A percentile compares a stretch with the other conserved stretches of the same genome.
phyloP scores from a whole-genome alignment of 1,140 invertebrate genomes.

The Drosophila paulistorum region DNA sequence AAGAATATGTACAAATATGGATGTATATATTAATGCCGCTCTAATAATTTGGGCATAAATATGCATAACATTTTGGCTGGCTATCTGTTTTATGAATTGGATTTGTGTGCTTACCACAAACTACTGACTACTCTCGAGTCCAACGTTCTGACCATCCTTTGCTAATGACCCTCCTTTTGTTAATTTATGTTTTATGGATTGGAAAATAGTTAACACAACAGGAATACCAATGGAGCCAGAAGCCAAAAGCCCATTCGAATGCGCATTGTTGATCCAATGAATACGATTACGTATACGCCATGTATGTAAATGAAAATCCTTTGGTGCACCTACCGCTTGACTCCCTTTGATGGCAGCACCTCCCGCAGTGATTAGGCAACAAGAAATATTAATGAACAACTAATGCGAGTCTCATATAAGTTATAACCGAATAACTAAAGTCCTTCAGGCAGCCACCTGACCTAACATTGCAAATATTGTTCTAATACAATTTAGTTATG shows the following conservation, averaged over 20 bases:
- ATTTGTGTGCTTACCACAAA: slow-evolving; percentile 8
- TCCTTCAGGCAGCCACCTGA: slow-evolving; percentile 14
- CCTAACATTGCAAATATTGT: slow-evolving; percentile 14
- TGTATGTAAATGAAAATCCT: background rate
- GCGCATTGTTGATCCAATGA: slow-evolving; percentile 22
- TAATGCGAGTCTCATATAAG: slow-evolving; percentile 10
- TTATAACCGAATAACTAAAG: background rate
- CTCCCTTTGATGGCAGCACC: background rate
- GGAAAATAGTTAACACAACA: slow-evolving; percentile 21
- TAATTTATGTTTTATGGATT: slow-evolving; percentile 21
- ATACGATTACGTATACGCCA: slow-evolving; percentile 21
- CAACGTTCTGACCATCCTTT: background rate
- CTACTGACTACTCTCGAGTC: background rate
- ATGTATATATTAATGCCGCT: slow-evolving; percentile 11
- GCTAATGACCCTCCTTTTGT: background rate
- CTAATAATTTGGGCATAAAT: slow-evolving; percentile 17
- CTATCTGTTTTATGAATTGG: slow-evolving; percentile 17
- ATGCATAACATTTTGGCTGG: slow-evolving; percentile 14
- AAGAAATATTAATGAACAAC: slow-evolving; percentile 17
- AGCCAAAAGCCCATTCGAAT: background rate
- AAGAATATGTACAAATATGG: background rate
- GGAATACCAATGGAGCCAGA: background rate
- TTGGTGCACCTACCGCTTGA: too few relatives aligned
- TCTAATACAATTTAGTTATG: slow-evolving; percentile 16
- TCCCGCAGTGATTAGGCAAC: slow-evolving; percentile 11